Percentiles rank a stretch among this genome's conserved stretches.
phyloP scores from a whole-genome alignment of 92 coral and sea anemone genomes.

The Zoanthus gigantus region DNA sequence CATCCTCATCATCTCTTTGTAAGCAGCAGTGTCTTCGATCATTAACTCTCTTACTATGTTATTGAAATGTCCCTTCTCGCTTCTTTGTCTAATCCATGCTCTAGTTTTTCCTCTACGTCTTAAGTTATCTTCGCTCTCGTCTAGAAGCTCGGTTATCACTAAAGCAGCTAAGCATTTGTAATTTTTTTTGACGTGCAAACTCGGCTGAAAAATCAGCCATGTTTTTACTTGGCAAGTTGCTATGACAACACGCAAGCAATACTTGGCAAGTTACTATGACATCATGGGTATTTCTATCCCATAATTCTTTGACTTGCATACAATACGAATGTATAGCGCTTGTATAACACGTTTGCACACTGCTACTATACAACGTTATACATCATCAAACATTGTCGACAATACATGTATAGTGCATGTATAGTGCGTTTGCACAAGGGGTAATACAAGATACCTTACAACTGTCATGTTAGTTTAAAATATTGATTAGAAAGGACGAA shows the following conservation, averaged over 20 bases:
- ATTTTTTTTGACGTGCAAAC: no score
- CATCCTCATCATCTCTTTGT: no score
- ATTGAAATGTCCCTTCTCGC: constrained; percentile 16
- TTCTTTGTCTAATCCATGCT: constrained; percentile 44
- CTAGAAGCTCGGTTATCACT: no score
- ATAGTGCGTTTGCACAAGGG: constrained; percentile 54
- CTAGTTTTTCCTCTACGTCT: constrained; percentile 52
- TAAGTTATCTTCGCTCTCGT: not conserved
- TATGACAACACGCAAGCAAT: not conserved
- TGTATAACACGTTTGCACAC: constrained; percentile 50
- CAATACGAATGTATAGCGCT: constrained; percentile 35
- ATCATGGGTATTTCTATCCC: no score
- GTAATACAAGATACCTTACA: no score
- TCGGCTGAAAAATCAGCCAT: no score
- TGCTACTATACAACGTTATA: constrained; percentile 53
- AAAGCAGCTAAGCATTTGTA: no score
- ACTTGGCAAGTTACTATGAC: constrained; percentile 32
- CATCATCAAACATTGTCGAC: constrained; percentile 39
- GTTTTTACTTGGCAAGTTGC: no score
- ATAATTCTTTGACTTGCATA: constrained; percentile 2
- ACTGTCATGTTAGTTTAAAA: no score
- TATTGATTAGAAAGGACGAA: no score
- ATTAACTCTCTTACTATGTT: not conserved
- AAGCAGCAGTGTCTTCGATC: no score
- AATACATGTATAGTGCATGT: constrained; percentile 53